Evolutionary conservation across 2,888 invertebrate genomes (phyloP), one percentile per base, ranked within the genome.

Genomic region (Eupithecia abbreviata): DNA sequence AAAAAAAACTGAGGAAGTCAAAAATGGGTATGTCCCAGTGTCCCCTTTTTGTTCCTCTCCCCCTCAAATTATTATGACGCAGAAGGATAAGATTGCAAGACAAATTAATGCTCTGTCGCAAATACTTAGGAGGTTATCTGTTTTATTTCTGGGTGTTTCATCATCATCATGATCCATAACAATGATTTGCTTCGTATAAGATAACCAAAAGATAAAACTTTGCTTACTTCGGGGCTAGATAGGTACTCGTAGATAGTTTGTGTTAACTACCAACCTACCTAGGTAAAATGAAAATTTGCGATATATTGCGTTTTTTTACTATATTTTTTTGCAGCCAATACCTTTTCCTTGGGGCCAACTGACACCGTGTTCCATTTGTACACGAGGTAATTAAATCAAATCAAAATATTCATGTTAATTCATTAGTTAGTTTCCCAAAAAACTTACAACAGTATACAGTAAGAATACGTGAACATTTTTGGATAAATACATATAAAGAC

Each of bases 321-420:
- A 49, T 0, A n/a, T 51, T 6, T 42, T 75, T 68, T 76, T 77
- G 78, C 90, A 93, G 93, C 84, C 45, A 88, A 89, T 43, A 88
- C 89, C 42, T 92, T 86, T 79, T 82, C 79, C 18, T 78, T 93
- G 76, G 82, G 83, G 0, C 81, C 80, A 0, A 72, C 47, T 0
- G 91, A 95, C 83, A 86, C 93, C 0, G 68, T 90, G 1, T 91
- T 91, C 78, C 93, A 94, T 77, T 82, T 94, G 3, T 95, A 83
- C 75, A 92, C 93, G 0, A 88, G 88, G 95, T 94, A 78, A n/a
- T 18, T 10, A 58, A 58, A 18, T 58, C 10, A 58, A 58, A 58
- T n/a, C n/a, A 55, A 55, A 30, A 30, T 30, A 30, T 30, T 30
- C 1, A 30, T 30, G 30, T 30, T 30, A 1, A 1, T 30, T 30